Evolutionary conservation across 2,113 vertebrate genomes (phyloP), one percentile per base, ranked within the genome.

Genomic region (Actinemys pallida): DNA sequence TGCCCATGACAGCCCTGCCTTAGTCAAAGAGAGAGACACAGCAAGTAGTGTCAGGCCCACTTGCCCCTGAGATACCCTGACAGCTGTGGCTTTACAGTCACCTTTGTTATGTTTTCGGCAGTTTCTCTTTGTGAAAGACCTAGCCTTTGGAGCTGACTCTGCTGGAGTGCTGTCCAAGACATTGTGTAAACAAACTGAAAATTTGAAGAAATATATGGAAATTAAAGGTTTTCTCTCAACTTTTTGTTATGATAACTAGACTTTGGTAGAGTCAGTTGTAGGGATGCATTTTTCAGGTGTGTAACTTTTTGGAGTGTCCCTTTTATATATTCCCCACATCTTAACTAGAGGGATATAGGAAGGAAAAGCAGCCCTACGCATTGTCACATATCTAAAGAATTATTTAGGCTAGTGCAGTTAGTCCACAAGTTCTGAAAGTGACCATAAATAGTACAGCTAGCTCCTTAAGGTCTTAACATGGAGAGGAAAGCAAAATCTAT

Each of bases 1-100:
- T 12, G 35, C 3, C 16, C 17, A 1, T 0, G 6, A 25, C 1
- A 0, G 0, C 5, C 6, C 29, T 1, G 69, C 13, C n/a, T 22
- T 22, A 22, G 17, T 62, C 27, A 62, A 53, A 53, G 52, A 53
- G 52, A 53, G 35, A 39, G 1, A 22, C 17, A 39, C n/a, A 5
- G n/a, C n/a, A 19, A 17, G 8, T n/a, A n/a, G 17, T 4, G 8
- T 69, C 62, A 8, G 62, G 65, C 65, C 19, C 19, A 10, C n/a
- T n/a, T 39, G 65, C 65, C 17, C 27, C 17, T 20, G 65, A 39
- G 14, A 39, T 2, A 72, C 75, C 20, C 75, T 76, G 24, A 25
- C 5, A 12, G 19, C 42, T 14, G 20, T 76, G 42, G 20, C 42
- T 27, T 27, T 22, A 24, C 19, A 27, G 39, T 45, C 65, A 72